Evolutionary conservation across 30 jellyfish, hydroid and myxozoan species (phyloP).

Genomic region (Chironex yamaguchii): DNA sequence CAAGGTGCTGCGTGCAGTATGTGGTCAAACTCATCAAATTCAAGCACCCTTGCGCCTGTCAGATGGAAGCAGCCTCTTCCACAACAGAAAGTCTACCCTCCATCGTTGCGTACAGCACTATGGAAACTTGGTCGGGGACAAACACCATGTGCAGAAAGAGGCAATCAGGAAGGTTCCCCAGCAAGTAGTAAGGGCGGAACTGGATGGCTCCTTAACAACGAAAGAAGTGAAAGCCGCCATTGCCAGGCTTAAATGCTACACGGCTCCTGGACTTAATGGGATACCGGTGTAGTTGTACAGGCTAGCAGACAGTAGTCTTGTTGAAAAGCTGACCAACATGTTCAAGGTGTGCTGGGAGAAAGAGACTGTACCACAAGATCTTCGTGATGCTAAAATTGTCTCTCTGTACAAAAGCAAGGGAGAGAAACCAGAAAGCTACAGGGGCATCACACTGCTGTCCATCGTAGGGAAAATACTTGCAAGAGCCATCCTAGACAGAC

Average conservation of each 20-base stretch:
- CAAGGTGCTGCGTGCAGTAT: not conserved
- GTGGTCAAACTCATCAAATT: not conserved
- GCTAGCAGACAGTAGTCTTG: not conserved
- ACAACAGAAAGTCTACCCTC: not conserved
- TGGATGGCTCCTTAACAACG: not conserved
- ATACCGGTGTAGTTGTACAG: not conserved
- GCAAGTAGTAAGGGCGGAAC: not conserved
- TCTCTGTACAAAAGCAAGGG: not conserved
- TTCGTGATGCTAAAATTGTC: not conserved
- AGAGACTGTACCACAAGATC: not conserved
- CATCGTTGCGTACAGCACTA: not conserved
- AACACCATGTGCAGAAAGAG: not conserved
- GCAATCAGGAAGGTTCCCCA: not conserved
- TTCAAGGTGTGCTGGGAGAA: not conserved
- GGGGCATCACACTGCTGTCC: not conserved
- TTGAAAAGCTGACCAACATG: not conserved
- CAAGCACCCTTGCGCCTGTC: not conserved
- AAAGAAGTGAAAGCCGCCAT: not conserved
- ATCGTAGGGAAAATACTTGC: not conserved
- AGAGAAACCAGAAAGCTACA: not conserved
- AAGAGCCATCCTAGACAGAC: not conserved
- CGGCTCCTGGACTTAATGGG: not conserved
- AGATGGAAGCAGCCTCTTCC: not conserved
- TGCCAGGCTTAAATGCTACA: slow-evolving; percentile 1
- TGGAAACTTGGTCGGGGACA: not conserved